Evolutionary conservation across 2,797 vertebrate species (phyloP).

Genomic region (Aphelocoma californica): DNA sequence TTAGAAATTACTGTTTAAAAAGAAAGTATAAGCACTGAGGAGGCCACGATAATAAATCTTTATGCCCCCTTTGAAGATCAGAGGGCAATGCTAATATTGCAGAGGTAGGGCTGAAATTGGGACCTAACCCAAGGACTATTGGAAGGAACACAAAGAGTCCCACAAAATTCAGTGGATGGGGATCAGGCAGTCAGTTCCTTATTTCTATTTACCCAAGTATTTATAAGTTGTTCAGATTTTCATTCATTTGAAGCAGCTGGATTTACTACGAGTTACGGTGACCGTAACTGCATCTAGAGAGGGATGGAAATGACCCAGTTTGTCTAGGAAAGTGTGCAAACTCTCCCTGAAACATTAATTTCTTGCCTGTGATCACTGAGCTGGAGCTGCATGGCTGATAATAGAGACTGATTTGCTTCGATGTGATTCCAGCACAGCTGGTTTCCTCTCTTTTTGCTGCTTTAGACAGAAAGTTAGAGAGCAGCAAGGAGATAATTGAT

Average conservation of each 20-base stretch:
- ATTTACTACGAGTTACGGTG: background rate
- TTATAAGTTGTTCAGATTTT: constrained; percentile 2
- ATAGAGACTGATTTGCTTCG: constrained; percentile 48
- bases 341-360: constrained; percentile 45
- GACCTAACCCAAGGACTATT: background rate
- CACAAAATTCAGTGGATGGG: background rate
- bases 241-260: background rate
- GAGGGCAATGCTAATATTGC: background rate
- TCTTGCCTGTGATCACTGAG: constrained; percentile 49
- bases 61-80: background rate
- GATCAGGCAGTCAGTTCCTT: background rate
- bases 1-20: background rate
- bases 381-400: constrained; percentile 51
- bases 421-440: constrained; percentile 60
- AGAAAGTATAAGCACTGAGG: background rate
- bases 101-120: background rate
- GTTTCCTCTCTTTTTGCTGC: constrained; percentile 7
- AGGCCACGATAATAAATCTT: background rate
- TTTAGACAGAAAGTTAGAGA: constrained; percentile 56
- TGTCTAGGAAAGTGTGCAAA: constrained; percentile 32
- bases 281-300: background rate
- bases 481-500: constrained; percentile 59
- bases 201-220: background rate
- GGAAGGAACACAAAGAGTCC: background rate
- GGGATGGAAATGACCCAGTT: constrained; percentile 21